Evolutionary conservation across 2,113 vertebrate species (phyloP).

Genomic region (Equus przewalskii): DNA sequence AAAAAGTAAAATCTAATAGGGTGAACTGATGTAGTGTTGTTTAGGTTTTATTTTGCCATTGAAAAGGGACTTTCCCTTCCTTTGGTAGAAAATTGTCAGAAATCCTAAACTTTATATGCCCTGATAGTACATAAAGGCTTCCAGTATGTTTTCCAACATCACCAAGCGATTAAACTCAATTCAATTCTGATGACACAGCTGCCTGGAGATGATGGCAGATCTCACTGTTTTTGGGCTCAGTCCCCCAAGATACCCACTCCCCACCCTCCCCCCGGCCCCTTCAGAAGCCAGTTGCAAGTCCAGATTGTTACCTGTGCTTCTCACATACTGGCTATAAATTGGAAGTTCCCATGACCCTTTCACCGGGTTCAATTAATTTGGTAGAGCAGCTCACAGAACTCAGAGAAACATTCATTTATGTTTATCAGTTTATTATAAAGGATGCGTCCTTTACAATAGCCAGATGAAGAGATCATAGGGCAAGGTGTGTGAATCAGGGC

Average conservation of each 20-base stretch:
- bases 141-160: not conserved
- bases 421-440: not conserved
- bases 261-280: not conserved
- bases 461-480: not conserved
- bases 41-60: conserved; percentile 8
- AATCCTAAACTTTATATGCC: not conserved
- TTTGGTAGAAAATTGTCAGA: conserved; percentile 9
- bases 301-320: not conserved
- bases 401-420: not conserved
- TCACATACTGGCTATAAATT: not conserved
- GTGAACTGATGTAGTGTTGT: not conserved
- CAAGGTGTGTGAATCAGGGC: not conserved
- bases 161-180: not conserved
- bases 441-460: not conserved
- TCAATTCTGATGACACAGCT: not conserved
- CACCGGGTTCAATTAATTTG: not conserved
- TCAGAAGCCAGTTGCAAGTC: not conserved
- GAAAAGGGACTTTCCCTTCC: not conserved
- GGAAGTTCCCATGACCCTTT: not conserved
- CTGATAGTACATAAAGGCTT: not conserved
- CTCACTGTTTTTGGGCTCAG: not conserved
- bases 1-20: not conserved
- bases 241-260: not conserved
- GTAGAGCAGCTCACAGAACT: not conserved
- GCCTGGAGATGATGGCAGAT: not conserved